Percentiles rank a stretch among this genome's conserved stretches.
Conservation (phyloP, 2,113 vertebrate genomes). For the Trinectes maculatus region DNA sequence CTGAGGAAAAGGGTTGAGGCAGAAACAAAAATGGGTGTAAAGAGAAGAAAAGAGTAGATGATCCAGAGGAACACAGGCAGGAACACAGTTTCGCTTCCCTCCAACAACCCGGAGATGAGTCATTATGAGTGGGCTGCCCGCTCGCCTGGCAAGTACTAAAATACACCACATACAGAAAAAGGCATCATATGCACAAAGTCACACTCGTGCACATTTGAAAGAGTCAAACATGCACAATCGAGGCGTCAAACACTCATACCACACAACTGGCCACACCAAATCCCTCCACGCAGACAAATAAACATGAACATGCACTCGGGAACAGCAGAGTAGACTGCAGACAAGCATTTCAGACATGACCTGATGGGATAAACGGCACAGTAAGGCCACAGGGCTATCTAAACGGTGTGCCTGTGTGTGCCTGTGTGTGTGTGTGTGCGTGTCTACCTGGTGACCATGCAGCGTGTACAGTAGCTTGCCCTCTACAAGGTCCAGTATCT, state of each 20-base stretch:
- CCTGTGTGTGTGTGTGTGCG: conserved; percentile 3
- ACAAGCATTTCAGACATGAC: conserved; percentile 27
- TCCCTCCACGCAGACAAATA: conserved; percentile 4
- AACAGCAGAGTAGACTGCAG: neutral
- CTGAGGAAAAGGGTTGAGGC: conserved; percentile 17
- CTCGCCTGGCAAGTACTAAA: conserved; percentile 75
- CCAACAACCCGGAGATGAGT: conserved; percentile 74
- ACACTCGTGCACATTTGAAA: conserved; percentile 35
- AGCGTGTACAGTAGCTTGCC: conserved; percentile 94
- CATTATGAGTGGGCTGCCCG: conserved; percentile 76
- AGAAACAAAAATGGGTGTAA: conserved; percentile 43
- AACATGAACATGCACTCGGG: too few relatives aligned
- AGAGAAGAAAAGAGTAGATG: conserved; percentile 47
- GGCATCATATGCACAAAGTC: conserved; percentile 37
- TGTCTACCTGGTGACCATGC: conserved; percentile 93
- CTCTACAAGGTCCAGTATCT: conserved; percentile 94
- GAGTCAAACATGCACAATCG: conserved; percentile 47
- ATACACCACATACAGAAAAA: conserved; percentile 70
- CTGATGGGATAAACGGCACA: conserved; percentile 9
- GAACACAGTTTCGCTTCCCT: conserved; percentile 65
- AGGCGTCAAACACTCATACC: conserved; percentile 44
- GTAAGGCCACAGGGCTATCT: neutral
- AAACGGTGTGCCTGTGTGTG: conserved; percentile 5
- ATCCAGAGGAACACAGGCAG: conserved; percentile 61
- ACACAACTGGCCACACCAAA: conserved; percentile 5